phyloP scores from a whole-genome alignment of 2,113 vertebrate genomes.

The Hemibagrus wyckioides region DNA sequence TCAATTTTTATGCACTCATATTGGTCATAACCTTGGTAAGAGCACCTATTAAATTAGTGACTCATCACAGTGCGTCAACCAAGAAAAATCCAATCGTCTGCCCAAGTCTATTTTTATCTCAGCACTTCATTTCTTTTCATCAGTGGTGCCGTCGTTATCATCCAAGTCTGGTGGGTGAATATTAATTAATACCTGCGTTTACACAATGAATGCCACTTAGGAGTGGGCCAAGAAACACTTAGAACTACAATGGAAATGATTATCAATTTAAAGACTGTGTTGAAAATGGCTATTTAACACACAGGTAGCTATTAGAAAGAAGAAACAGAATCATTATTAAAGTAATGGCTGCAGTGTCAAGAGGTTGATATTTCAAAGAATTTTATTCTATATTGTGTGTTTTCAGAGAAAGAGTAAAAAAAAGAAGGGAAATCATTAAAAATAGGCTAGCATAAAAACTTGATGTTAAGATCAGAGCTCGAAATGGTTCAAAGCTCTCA shows the following conservation, averaged over 20 bases:
- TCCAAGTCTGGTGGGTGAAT: not conserved
- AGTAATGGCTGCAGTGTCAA: not conserved
- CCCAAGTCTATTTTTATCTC: not conserved
- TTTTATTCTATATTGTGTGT: not conserved
- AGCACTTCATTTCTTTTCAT: not conserved
- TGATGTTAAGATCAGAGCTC: not conserved
- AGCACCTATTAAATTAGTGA: not conserved
- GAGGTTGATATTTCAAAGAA: not conserved
- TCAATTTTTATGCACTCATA: not conserved
- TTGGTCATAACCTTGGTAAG: not conserved
- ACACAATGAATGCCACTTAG: not conserved
- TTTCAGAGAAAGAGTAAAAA: not conserved
- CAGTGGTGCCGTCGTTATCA: not conserved
- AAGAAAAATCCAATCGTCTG: not conserved
- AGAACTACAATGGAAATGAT: conserved; percentile 8
- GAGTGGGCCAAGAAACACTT: not conserved
- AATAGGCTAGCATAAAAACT: not conserved
- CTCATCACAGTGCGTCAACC: not conserved
- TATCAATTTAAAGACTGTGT: conserved; percentile 3
- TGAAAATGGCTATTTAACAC: not conserved
- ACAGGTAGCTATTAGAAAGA: not conserved
- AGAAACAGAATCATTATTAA: not conserved
- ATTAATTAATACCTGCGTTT: conserved; percentile 9
- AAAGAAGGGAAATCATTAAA: not conserved
- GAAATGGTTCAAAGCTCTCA: not conserved